Evolutionary conservation across 2,888 invertebrate genomes (phyloP), one percentile per base, ranked within the genome.

Genomic region (Clistopyga incitator): DNA sequence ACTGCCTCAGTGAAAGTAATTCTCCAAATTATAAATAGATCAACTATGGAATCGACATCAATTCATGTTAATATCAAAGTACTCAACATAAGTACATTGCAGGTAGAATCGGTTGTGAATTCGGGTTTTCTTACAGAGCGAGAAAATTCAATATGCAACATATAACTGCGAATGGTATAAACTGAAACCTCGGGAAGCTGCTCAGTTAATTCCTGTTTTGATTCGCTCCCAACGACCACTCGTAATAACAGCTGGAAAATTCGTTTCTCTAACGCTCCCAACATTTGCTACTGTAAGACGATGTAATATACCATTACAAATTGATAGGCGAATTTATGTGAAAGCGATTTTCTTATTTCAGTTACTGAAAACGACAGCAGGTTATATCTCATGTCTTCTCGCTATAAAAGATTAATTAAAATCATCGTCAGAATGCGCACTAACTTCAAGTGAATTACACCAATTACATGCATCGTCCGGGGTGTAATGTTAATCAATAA

Each of bases 321-420:
- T n/a, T n/a, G n/a, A 50, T n/a, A n/a, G n/a, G n/a, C n/a, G n/a
- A n/a, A n/a, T n/a, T n/a, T n/a, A n/a, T n/a, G n/a, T n/a, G n/a
- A n/a, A n/a, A n/a, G n/a, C n/a, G n/a, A 13, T 25, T 0, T 13
- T 4, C 0, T 56, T 11, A 25, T 59, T 10, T 78, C 75, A 80
- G 75, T 67, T 80, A n/a, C 18, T 75, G 67, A 80, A 75, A 65
- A 74, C 80, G 2, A 29, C 56, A 3, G 74, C 67, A 6, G 80
- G 82, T 15, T 82, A 82, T 6, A 67, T 78, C n/a, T 82, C 82
- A 3, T 78, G 67, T 71, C 68, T 82, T n/a, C 72, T 78, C 4
- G 82, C 82, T n/a, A 23, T 82, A 15, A 23, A 45, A 8, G 64
- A 70, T n/a, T 81, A 78, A 70, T 1, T 3, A 1, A 11, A 10